Evolutionary conservation across 2,888 invertebrate species (phyloP).

Genomic region (Fragum whitleyi): DNA sequence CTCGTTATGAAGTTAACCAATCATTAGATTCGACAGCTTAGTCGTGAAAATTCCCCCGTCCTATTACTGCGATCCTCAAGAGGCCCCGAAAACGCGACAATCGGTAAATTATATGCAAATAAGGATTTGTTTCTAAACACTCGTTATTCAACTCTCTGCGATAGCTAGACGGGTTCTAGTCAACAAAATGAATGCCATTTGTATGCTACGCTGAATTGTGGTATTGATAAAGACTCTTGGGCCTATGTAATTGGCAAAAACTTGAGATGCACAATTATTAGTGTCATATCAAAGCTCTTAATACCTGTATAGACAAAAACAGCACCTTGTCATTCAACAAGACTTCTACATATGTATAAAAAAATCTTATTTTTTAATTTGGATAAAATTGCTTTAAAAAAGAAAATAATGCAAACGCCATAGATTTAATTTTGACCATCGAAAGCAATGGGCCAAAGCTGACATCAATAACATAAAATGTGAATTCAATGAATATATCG

Average conservation of each 20-base stretch:
- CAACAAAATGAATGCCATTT: constrained; percentile 15
- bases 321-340: too few species aligned
- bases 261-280: too few species aligned
- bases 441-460: too few species aligned
- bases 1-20: constrained; percentile 24
- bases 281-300: too few species aligned
- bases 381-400: too few species aligned
- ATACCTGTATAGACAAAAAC: too few species aligned
- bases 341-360: too few species aligned
- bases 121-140: constrained; percentile 24
- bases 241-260: not conserved
- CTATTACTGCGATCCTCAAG: not conserved
- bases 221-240: constrained; percentile 8
- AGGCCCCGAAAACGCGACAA: constrained; percentile 9
- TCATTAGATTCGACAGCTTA: constrained; percentile 18
- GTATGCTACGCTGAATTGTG: constrained; percentile 14
- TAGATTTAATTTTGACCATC: too few species aligned
- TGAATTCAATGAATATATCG: too few species aligned
- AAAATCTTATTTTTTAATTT: too few species aligned
- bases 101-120: constrained; percentile 29
- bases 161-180: constrained; percentile 12
- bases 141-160: constrained; percentile 17
- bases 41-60: constrained; percentile 17
- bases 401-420: too few species aligned
- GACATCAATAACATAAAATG: too few species aligned